phyloP scores from a whole-genome alignment of 1,140 invertebrate species.

The Neodiprion lecontei region DNA sequence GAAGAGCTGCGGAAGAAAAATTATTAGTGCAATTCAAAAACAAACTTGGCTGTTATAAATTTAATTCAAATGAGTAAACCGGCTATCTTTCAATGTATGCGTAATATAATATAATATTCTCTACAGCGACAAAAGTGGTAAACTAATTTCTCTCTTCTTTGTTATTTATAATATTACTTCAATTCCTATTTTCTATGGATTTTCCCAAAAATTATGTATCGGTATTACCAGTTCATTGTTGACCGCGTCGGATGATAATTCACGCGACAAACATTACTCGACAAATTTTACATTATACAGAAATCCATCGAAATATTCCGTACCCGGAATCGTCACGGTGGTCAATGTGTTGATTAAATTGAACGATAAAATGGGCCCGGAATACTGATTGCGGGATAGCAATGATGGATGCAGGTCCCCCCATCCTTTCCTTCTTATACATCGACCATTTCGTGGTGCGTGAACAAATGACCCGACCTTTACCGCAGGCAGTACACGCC shows the following conservation, averaged over 20 bases:
- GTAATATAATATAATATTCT: no score
- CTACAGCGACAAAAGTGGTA: no score
- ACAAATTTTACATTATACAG: neutral
- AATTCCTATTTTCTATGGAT: no score
- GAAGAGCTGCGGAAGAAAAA: no score
- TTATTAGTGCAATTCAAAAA: no score
- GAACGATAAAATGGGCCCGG: conserved; percentile 37
- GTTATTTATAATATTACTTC: no score
- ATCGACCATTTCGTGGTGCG: no score
- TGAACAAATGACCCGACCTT: conserved; percentile 20
- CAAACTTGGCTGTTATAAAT: no score
- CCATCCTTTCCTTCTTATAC: neutral
- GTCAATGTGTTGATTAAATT: conserved; percentile 30
- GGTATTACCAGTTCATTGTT: neutral
- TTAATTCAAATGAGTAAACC: no score
- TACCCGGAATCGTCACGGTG: neutral
- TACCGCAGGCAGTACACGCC: conserved; percentile 25
- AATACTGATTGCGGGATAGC: conserved; percentile 39
- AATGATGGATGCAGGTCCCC: conserved; percentile 36
- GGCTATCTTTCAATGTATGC: no score
- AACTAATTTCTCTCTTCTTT: no score
- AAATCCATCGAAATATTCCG: neutral
- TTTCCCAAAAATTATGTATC: no score
- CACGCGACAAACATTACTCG: neutral
- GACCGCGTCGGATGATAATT: neutral